Evolutionary conservation across 2,113 vertebrate genomes (phyloP).

Genomic region (Strix uralensis): DNA sequence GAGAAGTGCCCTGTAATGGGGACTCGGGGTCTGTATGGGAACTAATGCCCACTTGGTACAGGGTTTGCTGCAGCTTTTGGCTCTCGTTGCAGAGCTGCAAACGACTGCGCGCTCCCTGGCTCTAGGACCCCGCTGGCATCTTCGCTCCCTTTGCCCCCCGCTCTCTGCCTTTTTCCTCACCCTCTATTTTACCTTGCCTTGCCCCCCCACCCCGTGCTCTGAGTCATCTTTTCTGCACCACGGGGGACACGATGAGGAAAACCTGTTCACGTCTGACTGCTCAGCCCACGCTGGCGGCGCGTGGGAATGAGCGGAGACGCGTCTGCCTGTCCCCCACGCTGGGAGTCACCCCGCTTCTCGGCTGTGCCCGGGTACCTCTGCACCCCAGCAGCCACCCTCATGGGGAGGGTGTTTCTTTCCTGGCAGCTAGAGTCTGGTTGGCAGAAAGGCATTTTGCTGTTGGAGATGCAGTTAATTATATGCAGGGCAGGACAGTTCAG

Average conservation of each 20-base stretch:
- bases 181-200: background rate
- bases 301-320: background rate
- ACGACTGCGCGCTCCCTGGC: fast-evolving
- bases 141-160: fast-evolving
- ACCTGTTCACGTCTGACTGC: background rate
- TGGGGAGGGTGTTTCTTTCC: fast-evolving
- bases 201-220: background rate
- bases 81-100: background rate
- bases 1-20: background rate
- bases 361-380: background rate
- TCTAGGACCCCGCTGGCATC: background rate
- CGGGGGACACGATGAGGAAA: background rate
- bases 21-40: fast-evolving
- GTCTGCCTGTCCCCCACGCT: fast-evolving
- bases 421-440: background rate
- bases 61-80: background rate
- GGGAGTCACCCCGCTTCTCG: background rate
- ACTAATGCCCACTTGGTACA: background rate
- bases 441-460: background rate
- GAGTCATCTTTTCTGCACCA: background rate
- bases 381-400: background rate
- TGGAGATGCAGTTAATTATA: background rate
- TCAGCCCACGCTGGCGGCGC: background rate
- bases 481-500: background rate
- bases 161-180: background rate